phyloP scores from a whole-genome alignment of 2,888 invertebrate genomes.

The Drosophila lacicola region DNA sequence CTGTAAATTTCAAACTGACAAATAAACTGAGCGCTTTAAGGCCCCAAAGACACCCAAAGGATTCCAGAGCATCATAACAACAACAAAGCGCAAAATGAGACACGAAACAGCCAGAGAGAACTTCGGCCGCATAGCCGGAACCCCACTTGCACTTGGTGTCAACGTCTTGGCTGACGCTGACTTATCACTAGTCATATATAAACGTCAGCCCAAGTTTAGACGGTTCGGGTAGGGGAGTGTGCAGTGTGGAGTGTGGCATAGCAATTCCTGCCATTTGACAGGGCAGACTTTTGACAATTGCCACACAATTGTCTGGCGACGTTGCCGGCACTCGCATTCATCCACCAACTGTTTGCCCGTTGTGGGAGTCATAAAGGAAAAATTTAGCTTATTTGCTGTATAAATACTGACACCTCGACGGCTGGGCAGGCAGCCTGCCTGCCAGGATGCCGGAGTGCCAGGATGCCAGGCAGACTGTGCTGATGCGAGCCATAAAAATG shows the following conservation, averaged over 20 bases:
- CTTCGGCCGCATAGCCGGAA: slow-evolving; percentile 18
- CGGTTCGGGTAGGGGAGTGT: neutral
- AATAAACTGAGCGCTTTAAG: slow-evolving; percentile 76
- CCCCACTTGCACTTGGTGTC: slow-evolving; percentile 62
- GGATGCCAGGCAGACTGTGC: slow-evolving; percentile 38
- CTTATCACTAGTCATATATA: slow-evolving; percentile 81
- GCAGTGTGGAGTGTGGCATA: neutral
- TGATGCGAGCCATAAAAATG: slow-evolving; percentile 56
- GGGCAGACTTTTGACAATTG: slow-evolving; percentile 81
- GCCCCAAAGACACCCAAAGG: slow-evolving; percentile 69
- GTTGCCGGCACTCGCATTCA: slow-evolving; percentile 50
- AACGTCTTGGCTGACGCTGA: slow-evolving; percentile 61
- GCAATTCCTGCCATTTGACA: slow-evolving; percentile 38
- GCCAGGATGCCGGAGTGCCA: slow-evolving; percentile 16
- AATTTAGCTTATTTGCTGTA: slow-evolving; percentile 76
- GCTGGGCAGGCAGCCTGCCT: slow-evolving; percentile 24
- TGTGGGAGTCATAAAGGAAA: slow-evolving; percentile 73
- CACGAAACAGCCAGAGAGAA: slow-evolving; percentile 28
- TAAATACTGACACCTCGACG: slow-evolving; percentile 73
- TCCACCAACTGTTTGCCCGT: slow-evolving; percentile 48
- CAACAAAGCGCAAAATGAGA: slow-evolving; percentile 62
- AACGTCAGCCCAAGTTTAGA: slow-evolving; percentile 55
- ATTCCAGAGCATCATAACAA: slow-evolving; percentile 64
- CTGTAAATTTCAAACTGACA: slow-evolving; percentile 74
- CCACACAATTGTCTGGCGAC: slow-evolving; percentile 79